A percentile compares a stretch with the other conserved stretches of the same genome.
phyloP scores from a whole-genome alignment of 2,113 vertebrate genomes.

The Grallaria varia region DNA sequence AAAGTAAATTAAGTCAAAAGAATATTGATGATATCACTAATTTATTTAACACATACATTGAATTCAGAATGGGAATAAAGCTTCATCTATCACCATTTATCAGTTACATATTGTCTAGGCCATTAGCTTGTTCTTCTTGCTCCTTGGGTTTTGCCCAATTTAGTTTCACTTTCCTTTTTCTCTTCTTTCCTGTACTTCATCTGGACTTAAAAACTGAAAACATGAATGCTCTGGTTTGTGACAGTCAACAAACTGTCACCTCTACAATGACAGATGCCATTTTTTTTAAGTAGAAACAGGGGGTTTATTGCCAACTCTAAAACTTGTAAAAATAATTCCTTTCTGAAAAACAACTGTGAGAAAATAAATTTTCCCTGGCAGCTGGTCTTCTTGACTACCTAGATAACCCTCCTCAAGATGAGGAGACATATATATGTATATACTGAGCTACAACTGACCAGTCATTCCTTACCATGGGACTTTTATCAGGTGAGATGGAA shows the following conservation, averaged over 20 bases:
- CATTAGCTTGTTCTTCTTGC: not conserved
- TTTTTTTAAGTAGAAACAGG: not conserved
- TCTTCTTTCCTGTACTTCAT: not conserved
- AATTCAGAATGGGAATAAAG: constrained; percentile 2
- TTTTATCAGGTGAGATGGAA: not conserved
- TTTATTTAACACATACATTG: constrained; percentile 26
- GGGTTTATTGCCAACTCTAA: not conserved
- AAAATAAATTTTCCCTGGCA: not conserved
- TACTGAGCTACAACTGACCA: not conserved
- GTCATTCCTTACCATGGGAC: not conserved
- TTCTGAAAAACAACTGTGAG: not conserved
- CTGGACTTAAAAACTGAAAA: not conserved
- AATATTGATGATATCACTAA: constrained; percentile 30
- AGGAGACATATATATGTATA: not conserved
- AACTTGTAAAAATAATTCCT: not conserved
- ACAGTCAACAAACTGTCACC: not conserved
- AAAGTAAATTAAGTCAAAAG: constrained; percentile 32
- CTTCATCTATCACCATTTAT: not conserved
- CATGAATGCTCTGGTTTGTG: not conserved
- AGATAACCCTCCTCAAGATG: not conserved
- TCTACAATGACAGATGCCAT: not conserved
- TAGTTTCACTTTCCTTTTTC: not conserved
- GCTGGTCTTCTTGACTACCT: not conserved
- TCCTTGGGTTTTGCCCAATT: not conserved
- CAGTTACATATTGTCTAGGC: not conserved